A percentile compares a stretch with the other conserved stretches of the same genome.
Conservation (phyloP, 2,797 vertebrate species). For the Parauchenoglanis ngamensis region DNA sequence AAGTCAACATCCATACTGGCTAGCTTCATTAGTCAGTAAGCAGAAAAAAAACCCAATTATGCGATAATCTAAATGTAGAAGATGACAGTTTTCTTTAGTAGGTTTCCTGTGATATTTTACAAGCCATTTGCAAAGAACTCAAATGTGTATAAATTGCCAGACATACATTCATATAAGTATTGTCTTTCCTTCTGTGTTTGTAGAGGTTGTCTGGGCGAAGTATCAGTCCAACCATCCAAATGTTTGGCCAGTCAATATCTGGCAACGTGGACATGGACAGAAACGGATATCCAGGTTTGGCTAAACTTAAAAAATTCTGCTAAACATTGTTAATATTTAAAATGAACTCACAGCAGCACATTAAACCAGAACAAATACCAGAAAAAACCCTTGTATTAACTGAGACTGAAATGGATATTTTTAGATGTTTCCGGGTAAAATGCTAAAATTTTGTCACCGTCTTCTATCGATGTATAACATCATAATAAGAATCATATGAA, state of each 20-base stretch:
- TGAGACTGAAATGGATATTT: background rate
- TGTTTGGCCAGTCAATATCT: slow-evolving; percentile 98
- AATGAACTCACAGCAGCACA: slow-evolving; percentile 30
- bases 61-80: background rate
- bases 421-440: background rate
- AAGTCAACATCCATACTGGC: background rate
- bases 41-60: background rate
- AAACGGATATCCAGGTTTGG: slow-evolving; percentile 91
- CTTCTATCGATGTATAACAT: background rate
- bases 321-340: slow-evolving; percentile 16
- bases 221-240: slow-evolving; percentile 83
- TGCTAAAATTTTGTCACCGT: background rate
- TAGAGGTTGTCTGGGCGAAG: slow-evolving; percentile 89
- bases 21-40: background rate
- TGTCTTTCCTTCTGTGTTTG: slow-evolving; percentile 60
- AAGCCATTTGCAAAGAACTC: background rate
- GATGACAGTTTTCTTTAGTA: background rate
- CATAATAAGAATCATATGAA: background rate
- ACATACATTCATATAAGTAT: background rate
- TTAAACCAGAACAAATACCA: slow-evolving; percentile 2
- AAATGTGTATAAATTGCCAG: background rate
- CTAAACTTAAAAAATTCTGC: slow-evolving; percentile 13
- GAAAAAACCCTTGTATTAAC: background rate
- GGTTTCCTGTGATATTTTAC: background rate
- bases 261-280: slow-evolving; percentile 96